phyloP scores from a whole-genome alignment of 2,113 vertebrate genomes.

The Chroicocephalus ridibundus region DNA sequence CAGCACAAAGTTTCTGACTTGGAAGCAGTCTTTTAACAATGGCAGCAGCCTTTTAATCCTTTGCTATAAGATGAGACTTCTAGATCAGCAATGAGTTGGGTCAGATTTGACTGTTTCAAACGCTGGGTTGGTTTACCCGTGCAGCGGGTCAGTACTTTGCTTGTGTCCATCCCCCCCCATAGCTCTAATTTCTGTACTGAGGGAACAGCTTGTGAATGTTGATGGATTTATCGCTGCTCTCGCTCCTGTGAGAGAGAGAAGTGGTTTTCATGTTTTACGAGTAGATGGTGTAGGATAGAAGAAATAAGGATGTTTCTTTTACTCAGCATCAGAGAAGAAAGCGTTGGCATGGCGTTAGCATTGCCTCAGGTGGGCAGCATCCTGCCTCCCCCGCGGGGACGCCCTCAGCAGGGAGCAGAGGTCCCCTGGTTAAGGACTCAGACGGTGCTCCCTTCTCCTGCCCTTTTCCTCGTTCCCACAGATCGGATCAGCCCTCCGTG shows the following conservation, averaged over 20 bases:
- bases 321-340: neutral
- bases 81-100: neutral
- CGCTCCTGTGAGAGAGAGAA: neutral
- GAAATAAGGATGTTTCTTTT: neutral
- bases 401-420: neutral
- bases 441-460: neutral
- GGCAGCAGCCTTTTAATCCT: neutral
- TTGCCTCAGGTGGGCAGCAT: neutral
- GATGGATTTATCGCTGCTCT: neutral
- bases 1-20: neutral
- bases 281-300: neutral
- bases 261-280: neutral
- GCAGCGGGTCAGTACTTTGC: neutral
- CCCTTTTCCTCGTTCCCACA: neutral
- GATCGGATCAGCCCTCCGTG: constrained; percentile 8
- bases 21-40: neutral
- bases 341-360: neutral
- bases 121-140: neutral
- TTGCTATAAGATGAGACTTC: neutral
- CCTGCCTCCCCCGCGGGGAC: neutral
- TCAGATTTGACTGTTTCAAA: neutral
- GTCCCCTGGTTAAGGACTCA: neutral
- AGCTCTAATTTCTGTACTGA: neutral
- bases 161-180: accelerated
- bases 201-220: neutral